These are phyloP conservation scores for Trachelus iudaicus DNA, from an alignment of 2,888 invertebrate genomes.

Conservation along the genomic window DNA sequence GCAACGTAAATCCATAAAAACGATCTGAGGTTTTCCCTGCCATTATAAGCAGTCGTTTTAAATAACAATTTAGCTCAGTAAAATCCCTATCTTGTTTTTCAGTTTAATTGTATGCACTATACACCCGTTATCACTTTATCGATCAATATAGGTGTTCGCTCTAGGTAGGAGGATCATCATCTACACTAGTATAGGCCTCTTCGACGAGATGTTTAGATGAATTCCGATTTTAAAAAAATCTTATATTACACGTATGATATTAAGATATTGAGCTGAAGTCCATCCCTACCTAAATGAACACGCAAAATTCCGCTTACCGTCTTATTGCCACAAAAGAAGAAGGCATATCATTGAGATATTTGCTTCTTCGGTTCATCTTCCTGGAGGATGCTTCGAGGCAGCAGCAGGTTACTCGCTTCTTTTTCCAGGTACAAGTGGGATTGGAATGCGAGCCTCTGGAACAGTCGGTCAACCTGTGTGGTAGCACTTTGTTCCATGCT, in stretches of 20 bases:
- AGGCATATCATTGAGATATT: neutral
- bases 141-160: no score
- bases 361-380: neutral
- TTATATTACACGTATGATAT: neutral
- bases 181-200: no score
- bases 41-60: no score
- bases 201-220: no score
- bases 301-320: neutral
- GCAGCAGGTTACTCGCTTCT: neutral
- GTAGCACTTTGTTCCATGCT: neutral
- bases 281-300: neutral
- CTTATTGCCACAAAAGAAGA: neutral
- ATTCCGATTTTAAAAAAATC: neutral
- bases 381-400: neutral
- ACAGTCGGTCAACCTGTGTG: constrained; percentile 8
- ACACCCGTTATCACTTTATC: no score
- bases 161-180: no score
- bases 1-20: no score
- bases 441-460: constrained; percentile 1
- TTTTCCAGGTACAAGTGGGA: constrained; percentile 3
- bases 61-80: no score
- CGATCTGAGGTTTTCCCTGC: no score
- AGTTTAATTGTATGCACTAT: no score
- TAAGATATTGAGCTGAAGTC: neutral
- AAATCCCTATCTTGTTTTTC: no score